Evolutionary conservation across 2,797 vertebrate genomes (phyloP).

Genomic region (Corythornis leucogaster): DNA sequence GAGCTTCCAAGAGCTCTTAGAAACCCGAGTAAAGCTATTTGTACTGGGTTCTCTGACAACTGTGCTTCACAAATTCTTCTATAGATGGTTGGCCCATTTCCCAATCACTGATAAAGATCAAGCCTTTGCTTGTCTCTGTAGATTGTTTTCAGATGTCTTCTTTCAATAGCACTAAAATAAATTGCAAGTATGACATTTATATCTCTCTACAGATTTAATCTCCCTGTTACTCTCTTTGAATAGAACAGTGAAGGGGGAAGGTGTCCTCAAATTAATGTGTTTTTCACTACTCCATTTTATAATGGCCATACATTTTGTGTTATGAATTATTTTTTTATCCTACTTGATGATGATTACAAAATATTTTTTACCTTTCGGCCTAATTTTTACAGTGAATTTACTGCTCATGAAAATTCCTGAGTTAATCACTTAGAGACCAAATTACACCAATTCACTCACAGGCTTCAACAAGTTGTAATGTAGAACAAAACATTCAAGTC

Average conservation of each 20-base stretch:
- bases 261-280: not conserved
- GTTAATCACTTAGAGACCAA: slow-evolving; percentile 25
- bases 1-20: slow-evolving; percentile 14
- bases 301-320: not conserved
- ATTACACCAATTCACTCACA: not conserved
- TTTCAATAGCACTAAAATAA: slow-evolving; percentile 29
- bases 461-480: not conserved
- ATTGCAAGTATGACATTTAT: slow-evolving; percentile 48
- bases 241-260: not conserved
- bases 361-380: slow-evolving; percentile 8
- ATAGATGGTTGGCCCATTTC: not conserved
- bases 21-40: slow-evolving; percentile 15
- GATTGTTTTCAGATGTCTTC: slow-evolving; percentile 28
- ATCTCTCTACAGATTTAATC: slow-evolving; percentile 44
- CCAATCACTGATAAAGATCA: not conserved
- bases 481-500: slow-evolving; percentile 16
- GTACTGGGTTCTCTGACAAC: not conserved
- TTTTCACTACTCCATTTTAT: not conserved
- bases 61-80: not conserved
- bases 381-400: slow-evolving; percentile 29
- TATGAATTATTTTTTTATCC: not conserved
- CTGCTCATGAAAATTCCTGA: slow-evolving; percentile 11
- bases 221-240: not conserved
- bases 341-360: not conserved
- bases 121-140: not conserved